phyloP scores from a whole-genome alignment of 2,797 vertebrate genomes.

The Jordanella pulchra region DNA sequence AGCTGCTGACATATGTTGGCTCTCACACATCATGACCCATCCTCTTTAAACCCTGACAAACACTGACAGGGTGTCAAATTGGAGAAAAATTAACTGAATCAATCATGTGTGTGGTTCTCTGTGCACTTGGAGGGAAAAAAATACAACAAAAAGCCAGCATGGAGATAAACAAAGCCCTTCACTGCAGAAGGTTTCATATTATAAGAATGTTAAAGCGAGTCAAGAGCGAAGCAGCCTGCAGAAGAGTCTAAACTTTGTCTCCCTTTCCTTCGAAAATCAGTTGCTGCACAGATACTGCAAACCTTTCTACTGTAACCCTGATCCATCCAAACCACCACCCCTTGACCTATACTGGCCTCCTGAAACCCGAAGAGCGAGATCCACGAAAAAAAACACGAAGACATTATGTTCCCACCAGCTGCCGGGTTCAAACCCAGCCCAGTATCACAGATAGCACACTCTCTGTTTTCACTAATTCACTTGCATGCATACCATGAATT shows the following conservation, averaged over 20 bases:
- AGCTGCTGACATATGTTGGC: constrained; percentile 58
- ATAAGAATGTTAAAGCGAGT: constrained; percentile 29
- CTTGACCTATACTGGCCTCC: constrained; percentile 65
- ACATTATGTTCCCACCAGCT: constrained; percentile 80
- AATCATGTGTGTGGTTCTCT: background rate
- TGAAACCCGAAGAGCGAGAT: constrained; percentile 72
- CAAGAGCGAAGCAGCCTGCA: constrained; percentile 17
- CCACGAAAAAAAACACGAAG: constrained; percentile 55
- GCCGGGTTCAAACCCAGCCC: constrained; percentile 55
- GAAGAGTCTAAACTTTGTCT: background rate
- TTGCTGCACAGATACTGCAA: constrained; percentile 13
- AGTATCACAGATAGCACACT: constrained; percentile 44
- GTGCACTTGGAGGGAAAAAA: constrained; percentile 19
- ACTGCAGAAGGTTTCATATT: constrained; percentile 28
- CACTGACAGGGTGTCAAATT: constrained; percentile 53
- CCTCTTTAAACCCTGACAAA: constrained; percentile 63
- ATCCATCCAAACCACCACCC: constrained; percentile 39
- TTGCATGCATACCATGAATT: constrained; percentile 19
- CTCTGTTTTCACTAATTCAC: constrained; percentile 27
- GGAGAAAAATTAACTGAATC: constrained; percentile 27
- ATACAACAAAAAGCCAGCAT: constrained; percentile 30
- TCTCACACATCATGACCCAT: constrained; percentile 57
- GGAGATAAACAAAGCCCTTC: background rate
- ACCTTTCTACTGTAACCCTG: constrained; percentile 28
- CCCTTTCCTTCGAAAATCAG: background rate